A percentile compares a stretch with the other conserved stretches of the same genome.
Evolutionary conservation across 2,113 vertebrate genomes (phyloP).

Genomic region (Centrocercus urophasianus): DNA sequence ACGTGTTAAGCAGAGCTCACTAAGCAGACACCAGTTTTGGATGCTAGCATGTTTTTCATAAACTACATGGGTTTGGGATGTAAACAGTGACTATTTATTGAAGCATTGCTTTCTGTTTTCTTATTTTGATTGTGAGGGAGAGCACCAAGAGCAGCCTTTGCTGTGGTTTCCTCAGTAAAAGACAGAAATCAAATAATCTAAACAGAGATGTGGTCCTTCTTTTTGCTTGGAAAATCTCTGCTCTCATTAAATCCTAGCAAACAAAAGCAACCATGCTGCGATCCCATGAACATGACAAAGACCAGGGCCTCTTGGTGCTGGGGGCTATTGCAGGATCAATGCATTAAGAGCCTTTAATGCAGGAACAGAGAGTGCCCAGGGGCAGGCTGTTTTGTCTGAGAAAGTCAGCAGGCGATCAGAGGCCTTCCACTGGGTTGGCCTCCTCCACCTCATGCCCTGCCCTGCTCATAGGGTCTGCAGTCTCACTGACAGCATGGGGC

Average conservation of each 20-base stretch:
- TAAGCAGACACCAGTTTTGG: neutral
- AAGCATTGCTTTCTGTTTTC: neutral
- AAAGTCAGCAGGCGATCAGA: neutral
- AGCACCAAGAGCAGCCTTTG: neutral
- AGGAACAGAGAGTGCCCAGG: neutral
- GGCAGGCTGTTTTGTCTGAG: neutral
- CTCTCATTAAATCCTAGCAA: neutral
- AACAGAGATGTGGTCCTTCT: neutral
- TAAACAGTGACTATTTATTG: neutral
- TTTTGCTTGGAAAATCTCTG: neutral
- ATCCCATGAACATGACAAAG: neutral
- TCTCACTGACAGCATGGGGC: neutral
- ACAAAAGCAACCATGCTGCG: neutral
- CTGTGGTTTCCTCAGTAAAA: conserved; percentile 11
- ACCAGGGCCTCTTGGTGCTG: rapidly evolving
- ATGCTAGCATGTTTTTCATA: neutral
- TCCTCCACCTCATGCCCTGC: neutral
- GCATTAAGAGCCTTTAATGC: neutral
- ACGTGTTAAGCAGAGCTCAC: neutral
- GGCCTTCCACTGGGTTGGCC: neutral
- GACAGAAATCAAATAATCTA: neutral
- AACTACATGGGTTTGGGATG: neutral
- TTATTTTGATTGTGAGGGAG: conserved; percentile 7
- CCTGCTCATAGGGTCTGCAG: neutral
- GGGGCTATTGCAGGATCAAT: neutral